Evolutionary conservation across 2,797 vertebrate genomes (phyloP).

Genomic region (Thamnophis elegans): DNA sequence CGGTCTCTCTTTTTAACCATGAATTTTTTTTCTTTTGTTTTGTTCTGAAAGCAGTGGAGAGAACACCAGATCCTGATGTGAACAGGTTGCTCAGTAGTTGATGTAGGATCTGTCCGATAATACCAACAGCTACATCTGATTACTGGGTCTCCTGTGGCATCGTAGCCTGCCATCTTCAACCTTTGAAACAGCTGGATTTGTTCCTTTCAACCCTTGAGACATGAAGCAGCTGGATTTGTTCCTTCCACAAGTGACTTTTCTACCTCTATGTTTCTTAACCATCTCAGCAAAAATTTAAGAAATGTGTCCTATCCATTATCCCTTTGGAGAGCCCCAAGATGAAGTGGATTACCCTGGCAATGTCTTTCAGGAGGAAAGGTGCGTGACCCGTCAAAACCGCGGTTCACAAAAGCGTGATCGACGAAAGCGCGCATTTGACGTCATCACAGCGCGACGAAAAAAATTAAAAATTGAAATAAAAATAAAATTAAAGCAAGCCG

Average conservation of each 20-base stretch:
- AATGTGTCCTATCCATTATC: not conserved
- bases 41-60: not conserved
- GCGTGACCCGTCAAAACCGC: too few relatives aligned
- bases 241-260: not conserved
- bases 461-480: too few relatives aligned
- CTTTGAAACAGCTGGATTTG: not conserved
- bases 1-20: not conserved
- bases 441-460: too few relatives aligned
- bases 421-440: too few relatives aligned
- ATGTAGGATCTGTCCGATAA: conserved; percentile 73
- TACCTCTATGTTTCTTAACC: too few relatives aligned
- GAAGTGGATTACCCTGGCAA: conserved; percentile 27
- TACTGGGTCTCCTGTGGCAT: conserved; percentile 73
- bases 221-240: not conserved
- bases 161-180: not conserved
- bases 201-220: not conserved
- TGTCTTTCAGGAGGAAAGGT: conserved; percentile 47
- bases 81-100: conserved; percentile 70
- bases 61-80: conserved; percentile 38
- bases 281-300: not conserved
- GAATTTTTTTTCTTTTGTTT: not conserved
- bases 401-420: too few relatives aligned
- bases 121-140: conserved; percentile 76
- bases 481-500: too few relatives aligned
- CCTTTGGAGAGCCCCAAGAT: not conserved